Evolutionary conservation across 2,113 vertebrate genomes (phyloP), one percentile per base, ranked within the genome.

Genomic region (Hippocampus comes): DNA sequence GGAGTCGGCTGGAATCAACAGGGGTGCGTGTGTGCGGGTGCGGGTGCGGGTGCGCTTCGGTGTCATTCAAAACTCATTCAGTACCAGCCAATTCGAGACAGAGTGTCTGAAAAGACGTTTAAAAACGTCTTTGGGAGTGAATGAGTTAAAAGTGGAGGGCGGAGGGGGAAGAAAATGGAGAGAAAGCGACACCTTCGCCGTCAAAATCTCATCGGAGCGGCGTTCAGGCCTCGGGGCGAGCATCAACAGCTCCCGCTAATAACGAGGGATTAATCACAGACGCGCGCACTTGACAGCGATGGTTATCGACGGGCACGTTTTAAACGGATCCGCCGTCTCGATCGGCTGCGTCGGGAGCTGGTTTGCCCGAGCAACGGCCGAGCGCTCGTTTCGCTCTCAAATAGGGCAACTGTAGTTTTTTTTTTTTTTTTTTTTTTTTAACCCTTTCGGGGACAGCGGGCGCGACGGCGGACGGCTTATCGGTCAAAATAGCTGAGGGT

Each of bases 141-240:
- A 70, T 75, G 76, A 76, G 80, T 82, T 82, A 84, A 78, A 74
- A 68, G 17, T 0, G 1, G 53, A 55, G 53, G 30, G 30, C 0
- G 30, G 30, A 30, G 30, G 30, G 53, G 3, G 9, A 2, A 55
- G 21, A 10, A 55, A 55, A 55, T 11, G 15, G 15, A 49, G 12
- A 49, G 48, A 49, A 49, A 49, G 48, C 48, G 48, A 89, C 87
- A 88, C 76, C 79, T 70, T 69, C 71, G 66, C 81, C 84, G 85
- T 88, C 87, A 89, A 88, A 76, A 78, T 82, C 80, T 88, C 84
- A 86, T 89, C 86, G 81, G 82, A 85, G 75, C 49, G 79, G 84
- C 84, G 82, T 79, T 78, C 10, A 68, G 82, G 84, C 88, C 87
- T 72, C 63, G 21, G 77, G 86, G 72, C 46, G 70, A 34, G 30